Conservation (phyloP, 2,797 vertebrate genomes). For the Sebastes diaconus region DNA sequence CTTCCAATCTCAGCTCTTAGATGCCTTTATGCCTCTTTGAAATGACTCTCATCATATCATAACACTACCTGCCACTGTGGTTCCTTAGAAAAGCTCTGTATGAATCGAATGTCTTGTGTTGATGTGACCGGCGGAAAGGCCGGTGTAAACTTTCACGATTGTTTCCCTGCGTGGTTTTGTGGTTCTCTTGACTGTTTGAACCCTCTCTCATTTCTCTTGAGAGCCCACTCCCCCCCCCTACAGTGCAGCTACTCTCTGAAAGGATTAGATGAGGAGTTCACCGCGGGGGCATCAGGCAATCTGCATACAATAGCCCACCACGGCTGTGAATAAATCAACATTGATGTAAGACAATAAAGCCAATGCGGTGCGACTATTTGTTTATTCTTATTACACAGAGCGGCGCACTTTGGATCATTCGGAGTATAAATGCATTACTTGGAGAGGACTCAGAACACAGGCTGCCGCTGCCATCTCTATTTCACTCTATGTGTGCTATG, state of each 20-base stretch:
- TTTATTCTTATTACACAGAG: constrained; percentile 66
- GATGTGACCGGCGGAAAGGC: constrained; percentile 14
- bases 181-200: constrained; percentile 70
- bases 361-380: constrained; percentile 61
- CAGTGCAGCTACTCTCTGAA: constrained; percentile 46
- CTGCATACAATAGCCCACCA: constrained; percentile 71
- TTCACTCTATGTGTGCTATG: constrained; percentile 21
- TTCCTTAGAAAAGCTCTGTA: constrained; percentile 10
- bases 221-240: constrained; percentile 37
- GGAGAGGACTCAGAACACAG: constrained; percentile 26
- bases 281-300: constrained; percentile 68
- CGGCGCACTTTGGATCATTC: constrained; percentile 39
- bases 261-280: constrained; percentile 73
- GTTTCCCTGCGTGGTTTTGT: constrained; percentile 32
- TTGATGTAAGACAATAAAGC: constrained; percentile 72
- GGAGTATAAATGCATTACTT: constrained; percentile 58
- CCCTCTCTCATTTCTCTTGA: constrained; percentile 42
- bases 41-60: constrained; percentile 48
- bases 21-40: constrained; percentile 24
- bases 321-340: constrained; percentile 66
- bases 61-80: constrained; percentile 21
- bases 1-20: constrained; percentile 40
- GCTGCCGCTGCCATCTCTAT: constrained; percentile 17
- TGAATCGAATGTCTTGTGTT: constrained; percentile 10
- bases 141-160: constrained; percentile 29